Percentiles rank a stretch among this genome's conserved stretches.
These are phyloP conservation scores for Microcebus tavaratra DNA, from an alignment of 2,113 vertebrate genomes.

Conservation along the genomic window DNA sequence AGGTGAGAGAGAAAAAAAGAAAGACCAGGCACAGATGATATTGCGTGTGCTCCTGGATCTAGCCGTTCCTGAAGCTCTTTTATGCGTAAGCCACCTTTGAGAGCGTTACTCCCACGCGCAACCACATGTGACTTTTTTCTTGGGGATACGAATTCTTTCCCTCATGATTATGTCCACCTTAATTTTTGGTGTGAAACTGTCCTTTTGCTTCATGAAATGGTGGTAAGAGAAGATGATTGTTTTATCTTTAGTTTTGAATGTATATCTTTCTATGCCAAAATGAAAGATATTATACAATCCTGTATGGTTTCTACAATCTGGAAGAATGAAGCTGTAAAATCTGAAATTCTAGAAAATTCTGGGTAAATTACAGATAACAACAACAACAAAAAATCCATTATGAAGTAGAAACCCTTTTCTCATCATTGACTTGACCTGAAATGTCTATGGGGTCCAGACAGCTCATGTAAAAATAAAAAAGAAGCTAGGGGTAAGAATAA, in stretches of 20 bases:
- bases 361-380: background rate
- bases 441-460: background rate
- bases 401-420: background rate
- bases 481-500: background rate
- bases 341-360: background rate
- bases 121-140: background rate
- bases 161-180: background rate
- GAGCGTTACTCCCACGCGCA: background rate
- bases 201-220: background rate
- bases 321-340: background rate
- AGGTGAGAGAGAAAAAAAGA: background rate
- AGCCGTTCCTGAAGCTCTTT: background rate
- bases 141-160: background rate
- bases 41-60: background rate
- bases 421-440: background rate
- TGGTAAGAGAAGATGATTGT: background rate
- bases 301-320: background rate
- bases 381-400: background rate
- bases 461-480: background rate
- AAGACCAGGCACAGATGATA: accelerated
- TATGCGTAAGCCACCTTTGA: background rate
- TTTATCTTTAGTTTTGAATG: background rate
- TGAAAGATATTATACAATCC: background rate
- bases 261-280: background rate
- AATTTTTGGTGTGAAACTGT: background rate